Percentiles rank a stretch among this genome's conserved stretches.
Evolutionary conservation across 2,888 invertebrate species (phyloP).

Genomic region (Mycogona germanica): DNA sequence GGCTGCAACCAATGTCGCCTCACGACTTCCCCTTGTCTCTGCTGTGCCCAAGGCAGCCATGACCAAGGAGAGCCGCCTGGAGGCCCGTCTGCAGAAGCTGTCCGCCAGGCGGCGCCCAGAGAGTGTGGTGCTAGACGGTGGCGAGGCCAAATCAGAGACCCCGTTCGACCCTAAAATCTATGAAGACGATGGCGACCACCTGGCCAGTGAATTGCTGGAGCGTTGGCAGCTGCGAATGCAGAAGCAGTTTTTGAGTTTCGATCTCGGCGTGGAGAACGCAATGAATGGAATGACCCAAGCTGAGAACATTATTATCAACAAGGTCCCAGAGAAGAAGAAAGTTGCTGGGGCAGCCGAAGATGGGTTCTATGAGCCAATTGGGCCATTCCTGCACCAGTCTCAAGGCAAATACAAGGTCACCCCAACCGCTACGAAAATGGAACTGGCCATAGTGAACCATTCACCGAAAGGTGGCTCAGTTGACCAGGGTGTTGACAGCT

Average conservation of each 20-base stretch:
- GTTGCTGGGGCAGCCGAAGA: not conserved
- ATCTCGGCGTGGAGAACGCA: not conserved
- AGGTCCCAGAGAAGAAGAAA: constrained; percentile 6
- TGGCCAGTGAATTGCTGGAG: constrained; percentile 3
- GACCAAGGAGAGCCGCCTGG: too few relatives aligned
- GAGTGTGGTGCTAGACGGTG: too few relatives aligned
- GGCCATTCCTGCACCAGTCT: not conserved
- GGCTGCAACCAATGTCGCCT: too few relatives aligned
- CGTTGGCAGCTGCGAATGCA: constrained; percentile 12
- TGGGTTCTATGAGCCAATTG: constrained; percentile 13
- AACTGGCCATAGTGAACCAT: too few relatives aligned
- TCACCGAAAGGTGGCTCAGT: not conserved
- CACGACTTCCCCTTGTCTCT: too few relatives aligned
- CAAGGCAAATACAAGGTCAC: too few relatives aligned
- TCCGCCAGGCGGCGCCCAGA: too few relatives aligned
- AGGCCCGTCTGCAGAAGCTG: too few relatives aligned
- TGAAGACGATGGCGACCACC: not conserved
- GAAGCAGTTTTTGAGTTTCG: constrained; percentile 8
- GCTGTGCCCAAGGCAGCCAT: too few relatives aligned
- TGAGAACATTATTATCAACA: not conserved
- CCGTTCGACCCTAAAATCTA: too few relatives aligned
- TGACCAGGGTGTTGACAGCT: not conserved
- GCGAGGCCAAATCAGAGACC: not conserved
- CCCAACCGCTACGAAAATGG: too few relatives aligned
- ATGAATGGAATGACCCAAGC: too few relatives aligned